phyloP scores from a whole-genome alignment of 2,888 invertebrate species.

The Philereme vetulata region DNA sequence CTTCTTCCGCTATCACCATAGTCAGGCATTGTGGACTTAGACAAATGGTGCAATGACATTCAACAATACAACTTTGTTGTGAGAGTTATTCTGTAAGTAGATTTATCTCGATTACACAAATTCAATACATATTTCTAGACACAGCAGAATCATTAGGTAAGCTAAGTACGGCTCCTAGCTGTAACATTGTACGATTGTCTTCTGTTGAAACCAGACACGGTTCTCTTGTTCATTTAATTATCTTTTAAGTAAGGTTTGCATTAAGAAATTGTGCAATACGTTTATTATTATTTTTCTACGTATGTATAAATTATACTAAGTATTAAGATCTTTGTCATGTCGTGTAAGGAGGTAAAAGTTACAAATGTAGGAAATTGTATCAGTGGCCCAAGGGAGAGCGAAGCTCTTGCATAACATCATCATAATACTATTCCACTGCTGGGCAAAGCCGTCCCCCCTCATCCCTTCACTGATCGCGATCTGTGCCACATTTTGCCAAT shows the following conservation, averaged over 20 bases:
- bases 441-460: too few species aligned
- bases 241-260: not conserved
- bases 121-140: not conserved
- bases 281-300: too few species aligned
- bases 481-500: too few species aligned
- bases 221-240: not conserved
- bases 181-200: not conserved
- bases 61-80: conserved; percentile 6
- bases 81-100: not conserved
- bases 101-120: not conserved
- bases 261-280: too few species aligned
- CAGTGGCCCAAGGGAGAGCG: too few species aligned
- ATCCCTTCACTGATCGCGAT: too few species aligned
- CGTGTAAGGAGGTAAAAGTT: too few species aligned
- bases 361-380: too few species aligned
- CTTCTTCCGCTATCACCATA: conserved; percentile 68
- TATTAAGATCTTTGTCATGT: too few species aligned
- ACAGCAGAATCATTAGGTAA: not conserved
- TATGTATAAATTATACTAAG: too few species aligned
- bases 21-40: conserved; percentile 44
- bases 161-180: not conserved
- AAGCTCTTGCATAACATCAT: too few species aligned
- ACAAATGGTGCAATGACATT: conserved; percentile 28
- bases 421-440: too few species aligned
- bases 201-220: not conserved